phyloP scores from a whole-genome alignment of 2,113 vertebrate genomes.

The Mormyrus iriodes region DNA sequence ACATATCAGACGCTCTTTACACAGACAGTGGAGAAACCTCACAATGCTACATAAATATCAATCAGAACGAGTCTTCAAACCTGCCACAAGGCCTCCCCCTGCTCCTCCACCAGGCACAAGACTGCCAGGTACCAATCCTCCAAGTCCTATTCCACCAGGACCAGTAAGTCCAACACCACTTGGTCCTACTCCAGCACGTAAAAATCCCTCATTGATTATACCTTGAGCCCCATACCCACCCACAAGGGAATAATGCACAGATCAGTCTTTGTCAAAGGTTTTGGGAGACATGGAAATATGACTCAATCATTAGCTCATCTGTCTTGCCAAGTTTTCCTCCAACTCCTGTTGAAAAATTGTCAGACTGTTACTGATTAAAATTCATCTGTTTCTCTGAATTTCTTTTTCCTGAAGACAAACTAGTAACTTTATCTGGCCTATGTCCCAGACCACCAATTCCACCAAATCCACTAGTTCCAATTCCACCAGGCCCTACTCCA shows the following conservation, averaged over 20 bases:
- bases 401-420: neutral
- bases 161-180: constrained; percentile 25
- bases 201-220: neutral
- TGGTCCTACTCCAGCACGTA: constrained; percentile 35
- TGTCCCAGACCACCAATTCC: neutral
- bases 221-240: neutral
- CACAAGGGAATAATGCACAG: neutral
- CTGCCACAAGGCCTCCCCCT: constrained; percentile 4
- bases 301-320: neutral
- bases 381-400: neutral
- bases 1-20: neutral
- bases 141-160: neutral
- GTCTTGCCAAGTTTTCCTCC: neutral
- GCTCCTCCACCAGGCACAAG: neutral
- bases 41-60: neutral
- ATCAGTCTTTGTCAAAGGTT: neutral
- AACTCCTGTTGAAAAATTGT: neutral
- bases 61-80: neutral
- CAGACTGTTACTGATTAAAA: neutral
- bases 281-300: neutral
- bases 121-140: constrained; percentile 19
- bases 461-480: neutral
- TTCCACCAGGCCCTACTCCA: constrained; percentile 6
- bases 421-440: neutral
- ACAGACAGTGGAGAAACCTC: neutral